phyloP scores from a whole-genome alignment of 1,140 invertebrate genomes.

The Acromyrmex heyeri region DNA sequence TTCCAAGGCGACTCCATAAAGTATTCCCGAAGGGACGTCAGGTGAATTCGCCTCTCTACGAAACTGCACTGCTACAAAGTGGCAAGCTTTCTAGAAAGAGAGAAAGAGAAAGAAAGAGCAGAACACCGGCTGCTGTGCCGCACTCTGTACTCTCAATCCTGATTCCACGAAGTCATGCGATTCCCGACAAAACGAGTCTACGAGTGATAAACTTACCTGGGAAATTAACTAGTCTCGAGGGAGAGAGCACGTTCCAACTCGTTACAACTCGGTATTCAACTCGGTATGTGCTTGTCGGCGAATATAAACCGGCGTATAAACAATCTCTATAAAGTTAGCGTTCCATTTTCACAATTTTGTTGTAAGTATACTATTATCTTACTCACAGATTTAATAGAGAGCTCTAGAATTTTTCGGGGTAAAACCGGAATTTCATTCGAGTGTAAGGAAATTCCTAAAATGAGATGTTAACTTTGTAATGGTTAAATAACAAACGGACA shows the following conservation, averaged over 20 bases:
- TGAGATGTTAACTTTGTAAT: background rate
- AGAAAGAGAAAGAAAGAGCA: slow-evolving; percentile 8
- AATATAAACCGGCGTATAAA: slow-evolving; percentile 44
- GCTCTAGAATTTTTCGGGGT: background rate
- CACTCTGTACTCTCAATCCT: slow-evolving; percentile 38
- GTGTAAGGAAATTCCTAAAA: background rate
- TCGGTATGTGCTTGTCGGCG: slow-evolving; percentile 56
- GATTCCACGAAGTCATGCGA: slow-evolving; percentile 58
- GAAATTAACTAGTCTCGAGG: slow-evolving; percentile 59
- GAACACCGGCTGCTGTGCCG: background rate
- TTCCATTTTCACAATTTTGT: slow-evolving; percentile 18
- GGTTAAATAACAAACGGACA: background rate
- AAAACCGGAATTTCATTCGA: background rate
- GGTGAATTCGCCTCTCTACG: slow-evolving; percentile 50
- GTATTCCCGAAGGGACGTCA: slow-evolving; percentile 56
- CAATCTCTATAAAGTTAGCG: slow-evolving; percentile 1
- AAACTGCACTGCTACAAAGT: slow-evolving; percentile 32
- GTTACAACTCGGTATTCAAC: slow-evolving; percentile 58
- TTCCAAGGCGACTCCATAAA: slow-evolving; percentile 49
- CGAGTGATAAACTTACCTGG: slow-evolving; percentile 55
- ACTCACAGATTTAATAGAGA: background rate
- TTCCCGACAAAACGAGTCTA: slow-evolving; percentile 57
- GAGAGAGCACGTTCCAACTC: slow-evolving; percentile 38
- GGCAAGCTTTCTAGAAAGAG: slow-evolving; percentile 31
- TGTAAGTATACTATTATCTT: background rate